These are phyloP conservation scores for Coregonus clupeaformis DNA, from an alignment of 2,113 vertebrate genomes.

Conservation along the genomic window DNA sequence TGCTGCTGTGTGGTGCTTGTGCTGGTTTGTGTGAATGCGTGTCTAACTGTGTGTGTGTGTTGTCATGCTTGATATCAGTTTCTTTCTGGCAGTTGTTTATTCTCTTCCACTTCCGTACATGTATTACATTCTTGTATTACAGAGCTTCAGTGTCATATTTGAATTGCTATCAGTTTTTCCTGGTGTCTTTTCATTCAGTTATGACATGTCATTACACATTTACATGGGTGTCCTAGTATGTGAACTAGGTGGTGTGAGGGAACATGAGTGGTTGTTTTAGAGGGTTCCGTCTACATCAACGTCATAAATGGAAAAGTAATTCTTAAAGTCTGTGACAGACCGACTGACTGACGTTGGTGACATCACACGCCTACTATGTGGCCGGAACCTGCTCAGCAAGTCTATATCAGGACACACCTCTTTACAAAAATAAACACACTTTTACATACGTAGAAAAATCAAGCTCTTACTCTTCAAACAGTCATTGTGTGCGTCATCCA, in stretches of 20 bases:
- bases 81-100: too few relatives aligned
- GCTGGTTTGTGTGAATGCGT: constrained; percentile 27
- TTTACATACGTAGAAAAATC: constrained; percentile 46
- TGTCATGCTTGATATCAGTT: constrained; percentile 31
- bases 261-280: neutral
- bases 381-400: constrained; percentile 61
- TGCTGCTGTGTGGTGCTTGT: constrained; percentile 38
- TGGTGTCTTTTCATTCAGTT: too few relatives aligned
- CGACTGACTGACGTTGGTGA: constrained; percentile 48
- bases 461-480: constrained; percentile 29
- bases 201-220: neutral
- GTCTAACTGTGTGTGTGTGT: neutral
- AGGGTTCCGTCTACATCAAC: constrained; percentile 42
- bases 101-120: too few relatives aligned
- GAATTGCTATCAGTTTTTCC: too few relatives aligned
- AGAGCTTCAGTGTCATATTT: too few relatives aligned
- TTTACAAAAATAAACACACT: constrained; percentile 25
- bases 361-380: constrained; percentile 51
- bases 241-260: constrained; percentile 8
- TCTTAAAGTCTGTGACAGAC: constrained; percentile 38
- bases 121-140: too few relatives aligned
- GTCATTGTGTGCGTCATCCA: constrained; percentile 15
- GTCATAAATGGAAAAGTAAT: constrained; percentile 64
- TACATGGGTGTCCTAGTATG: constrained; percentile 11
- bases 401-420: constrained; percentile 52